A percentile compares a stretch with the other conserved stretches of the same genome.
Conservation (phyloP, 2,113 vertebrate species). For the Mustelus asterias region DNA sequence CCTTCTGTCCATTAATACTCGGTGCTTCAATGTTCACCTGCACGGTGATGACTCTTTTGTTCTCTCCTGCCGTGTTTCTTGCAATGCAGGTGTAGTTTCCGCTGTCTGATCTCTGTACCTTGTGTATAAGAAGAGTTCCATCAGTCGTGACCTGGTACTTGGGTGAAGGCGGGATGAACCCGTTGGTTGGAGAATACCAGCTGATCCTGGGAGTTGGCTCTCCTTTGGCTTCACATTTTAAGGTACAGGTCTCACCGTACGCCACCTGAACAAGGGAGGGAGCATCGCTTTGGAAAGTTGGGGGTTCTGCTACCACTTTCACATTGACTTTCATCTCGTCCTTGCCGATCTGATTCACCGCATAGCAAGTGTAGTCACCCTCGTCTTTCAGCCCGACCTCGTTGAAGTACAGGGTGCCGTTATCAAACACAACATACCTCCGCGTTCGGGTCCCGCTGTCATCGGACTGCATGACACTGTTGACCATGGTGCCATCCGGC, state of each 20-base stretch:
- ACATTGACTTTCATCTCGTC: slow-evolving; percentile 83
- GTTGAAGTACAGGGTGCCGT: slow-evolving; percentile 81
- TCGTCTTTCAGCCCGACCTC: slow-evolving; percentile 72
- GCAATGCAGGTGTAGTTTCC: slow-evolving; percentile 84
- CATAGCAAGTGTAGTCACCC: slow-evolving; percentile 86
- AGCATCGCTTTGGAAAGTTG: slow-evolving; percentile 60
- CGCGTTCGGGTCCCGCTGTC: slow-evolving; percentile 54
- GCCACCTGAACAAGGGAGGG: slow-evolving; percentile 51
- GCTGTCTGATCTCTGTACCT: slow-evolving; percentile 70
- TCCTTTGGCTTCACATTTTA: slow-evolving; percentile 67
- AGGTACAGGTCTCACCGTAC: slow-evolving; percentile 63
- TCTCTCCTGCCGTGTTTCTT: slow-evolving; percentile 69
- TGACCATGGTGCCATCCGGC: slow-evolving; percentile 81
- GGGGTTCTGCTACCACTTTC: slow-evolving; percentile 59
- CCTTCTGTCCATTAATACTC: slow-evolving; percentile 62
- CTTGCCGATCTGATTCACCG: slow-evolving; percentile 79
- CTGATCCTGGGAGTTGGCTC: slow-evolving; percentile 64
- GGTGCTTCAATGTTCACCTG: slow-evolving; percentile 66
- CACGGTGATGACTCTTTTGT: slow-evolving; percentile 57
- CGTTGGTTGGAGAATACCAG: slow-evolving; percentile 76
- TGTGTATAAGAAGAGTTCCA: slow-evolving; percentile 73
- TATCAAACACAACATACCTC: slow-evolving; percentile 79
- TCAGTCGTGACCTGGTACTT: slow-evolving; percentile 70
- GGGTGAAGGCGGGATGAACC: slow-evolving; percentile 54
- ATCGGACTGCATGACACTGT: slow-evolving; percentile 61